Evolutionary conservation across 2,113 vertebrate species (phyloP), one percentile per base, ranked within the genome.

Genomic region (Fukomys damarensis): DNA sequence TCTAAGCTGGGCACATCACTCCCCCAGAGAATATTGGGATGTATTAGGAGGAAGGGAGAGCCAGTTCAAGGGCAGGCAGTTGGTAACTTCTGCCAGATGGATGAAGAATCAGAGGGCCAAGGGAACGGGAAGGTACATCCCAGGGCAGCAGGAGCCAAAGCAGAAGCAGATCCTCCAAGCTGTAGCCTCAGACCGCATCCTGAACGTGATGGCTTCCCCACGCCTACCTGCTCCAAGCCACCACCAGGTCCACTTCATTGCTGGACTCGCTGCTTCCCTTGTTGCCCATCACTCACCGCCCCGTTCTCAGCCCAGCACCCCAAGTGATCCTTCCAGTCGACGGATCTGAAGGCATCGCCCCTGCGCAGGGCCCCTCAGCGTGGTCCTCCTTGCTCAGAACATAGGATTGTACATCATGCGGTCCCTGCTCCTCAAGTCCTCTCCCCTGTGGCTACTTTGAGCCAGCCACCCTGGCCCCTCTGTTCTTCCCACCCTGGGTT

Each of bases 241-340:
- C 56, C 7, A 1, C 22, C 56, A 1, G 19, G 20, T n/a, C 8
- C 22, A 19, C 56, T 38, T 66, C 0, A 1, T 7, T 0, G 56
- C 61, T 66, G 17, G 2, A 26, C 20, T 83, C 41, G 56, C 61
- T 26, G 12, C 38, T 65, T 49, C 35, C 19, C n/a, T 30, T 56
- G 59, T 56, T 8, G 49, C 66, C 30, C 56, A 26, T 5, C 2
- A 8, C 38, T 38, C 46, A 1, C 35, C 7, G 13, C 38, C 28
- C 41, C 10, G 0, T 68, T 12, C 54, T 32, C 84, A 14, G 63
- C 52, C 56, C 35, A 5, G 5, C 35, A 6, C 32, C 61, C 65
- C 17, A 56, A 80, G 46, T 2, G 54, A 58, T 8, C 63, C 5
- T 83, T 26, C 74, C 4, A 1, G 5, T 26, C 1, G 0, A 9